Conservation (phyloP, 2,797 vertebrate genomes). For the Poeciliopsis gracilis region DNA sequence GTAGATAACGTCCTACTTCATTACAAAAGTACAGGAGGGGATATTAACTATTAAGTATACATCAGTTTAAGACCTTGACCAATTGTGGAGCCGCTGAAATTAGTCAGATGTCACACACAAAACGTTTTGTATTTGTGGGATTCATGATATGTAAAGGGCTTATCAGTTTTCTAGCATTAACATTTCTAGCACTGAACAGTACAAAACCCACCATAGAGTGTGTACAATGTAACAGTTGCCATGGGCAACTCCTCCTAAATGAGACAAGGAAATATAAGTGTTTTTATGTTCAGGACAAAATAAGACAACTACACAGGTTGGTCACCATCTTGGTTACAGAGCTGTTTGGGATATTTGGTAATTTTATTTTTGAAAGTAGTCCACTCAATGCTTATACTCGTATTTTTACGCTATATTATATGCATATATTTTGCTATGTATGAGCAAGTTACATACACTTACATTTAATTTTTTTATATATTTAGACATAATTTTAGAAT, state of each 20-base stretch:
- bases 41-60: neutral
- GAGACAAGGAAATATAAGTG: neutral
- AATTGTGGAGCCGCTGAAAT: constrained; percentile 1
- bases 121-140: neutral
- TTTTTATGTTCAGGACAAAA: neutral
- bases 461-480: neutral
- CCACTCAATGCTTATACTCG: neutral
- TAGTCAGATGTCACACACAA: neutral
- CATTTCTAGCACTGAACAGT: neutral
- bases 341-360: neutral
- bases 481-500: neutral
- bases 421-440: neutral
- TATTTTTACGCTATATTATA: neutral
- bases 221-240: too few species aligned
- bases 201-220: neutral
- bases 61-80: neutral
- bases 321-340: neutral
- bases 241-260: neutral
- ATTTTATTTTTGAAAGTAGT: neutral
- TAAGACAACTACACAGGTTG: neutral
- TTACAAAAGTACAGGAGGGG: too few species aligned
- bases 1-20: neutral
- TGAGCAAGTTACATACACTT: neutral
- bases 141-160: constrained; percentile 3
- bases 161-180: neutral